Evolutionary conservation across 2,113 vertebrate species (phyloP), one percentile per base, ranked within the genome.

Genomic region (Zosterops borbonicus): DNA sequence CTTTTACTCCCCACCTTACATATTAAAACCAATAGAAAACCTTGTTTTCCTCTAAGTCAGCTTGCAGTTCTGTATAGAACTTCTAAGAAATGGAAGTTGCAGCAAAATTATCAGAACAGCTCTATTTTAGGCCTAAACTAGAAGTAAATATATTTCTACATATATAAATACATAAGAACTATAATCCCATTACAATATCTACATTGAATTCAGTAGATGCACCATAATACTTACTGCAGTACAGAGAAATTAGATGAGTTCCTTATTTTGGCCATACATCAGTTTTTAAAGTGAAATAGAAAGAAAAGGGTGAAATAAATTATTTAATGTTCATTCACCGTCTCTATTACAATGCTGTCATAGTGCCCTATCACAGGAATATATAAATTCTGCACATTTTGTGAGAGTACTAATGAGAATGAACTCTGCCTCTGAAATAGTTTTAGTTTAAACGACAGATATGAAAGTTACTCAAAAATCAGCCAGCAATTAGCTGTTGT

Each of bases 301-400:
- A 41, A 75, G 58, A 69, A 70, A 78, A 53, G 9, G 10, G 21
- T 6, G 9, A 69, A 83, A 64, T 81, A 58, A 46, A 74, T 94
- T 55, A 91, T 93, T 86, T 78, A 83, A 71, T 50, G 16, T 35
- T 88, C 69, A 80, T 86, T 92, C 75, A 59, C 79, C 73, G 59
- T 79, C 49, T 79, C 20, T 50, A 18, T 80, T 83, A 87, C 42
- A 75, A 85, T 88, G 90, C 79, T 88, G 63, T 46, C 50, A 62
- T 55, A 62, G 42, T 39, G 33, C 24, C 63, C 27, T 85, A 25
- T 35, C 65, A 65, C 1, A 13, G 75, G 41, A 88, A 73, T 50
- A 37, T 5, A 67, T 17, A 83, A 73, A 35, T 79, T 79, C 82
- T 28, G 9, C 41, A 67, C 12, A 55, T 59, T 91, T 77, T 67